A percentile compares a stretch with the other conserved stretches of the same genome.
Evolutionary conservation across 2,113 vertebrate genomes (phyloP).

Genomic region (Aspiorhynchus laticeps): DNA sequence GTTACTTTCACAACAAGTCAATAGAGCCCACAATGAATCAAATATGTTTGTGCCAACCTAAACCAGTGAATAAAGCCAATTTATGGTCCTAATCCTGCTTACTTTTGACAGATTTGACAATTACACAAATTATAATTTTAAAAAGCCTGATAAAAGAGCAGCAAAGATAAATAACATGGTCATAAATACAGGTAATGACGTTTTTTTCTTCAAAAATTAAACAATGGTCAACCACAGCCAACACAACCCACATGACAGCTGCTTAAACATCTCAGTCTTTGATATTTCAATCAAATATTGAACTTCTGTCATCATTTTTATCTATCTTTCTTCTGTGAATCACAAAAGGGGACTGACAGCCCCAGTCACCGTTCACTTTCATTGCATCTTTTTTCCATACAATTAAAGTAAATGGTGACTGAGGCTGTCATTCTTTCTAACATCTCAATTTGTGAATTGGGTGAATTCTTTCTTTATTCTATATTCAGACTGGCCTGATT

Average conservation of each 20-base stretch:
- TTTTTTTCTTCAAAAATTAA: not conserved
- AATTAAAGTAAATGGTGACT: not conserved
- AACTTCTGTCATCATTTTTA: not conserved
- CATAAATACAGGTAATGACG: not conserved
- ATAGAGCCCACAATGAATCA: not conserved
- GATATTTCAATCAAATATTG: not conserved
- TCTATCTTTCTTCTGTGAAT: not conserved
- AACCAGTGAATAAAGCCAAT: not conserved
- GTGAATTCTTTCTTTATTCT: not conserved
- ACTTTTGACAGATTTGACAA: not conserved
- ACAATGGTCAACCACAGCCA: not conserved
- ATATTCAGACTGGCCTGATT: not conserved
- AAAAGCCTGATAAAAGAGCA: not conserved
- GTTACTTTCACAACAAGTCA: slow-evolving; percentile 6
- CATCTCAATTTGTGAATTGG: not conserved
- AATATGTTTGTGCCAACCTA: not conserved
- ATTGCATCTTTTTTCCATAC: not conserved
- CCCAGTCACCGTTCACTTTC: not conserved
- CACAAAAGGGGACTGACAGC: not conserved
- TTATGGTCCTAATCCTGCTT: not conserved
- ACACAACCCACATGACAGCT: not conserved
- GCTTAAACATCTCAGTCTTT: not conserved
- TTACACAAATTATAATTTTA: not conserved
- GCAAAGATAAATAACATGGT: not conserved
- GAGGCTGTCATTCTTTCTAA: not conserved